Base-by-base conservation (phyloP, 2,888 invertebrate species). In the Miltochrista miniata region DNA sequence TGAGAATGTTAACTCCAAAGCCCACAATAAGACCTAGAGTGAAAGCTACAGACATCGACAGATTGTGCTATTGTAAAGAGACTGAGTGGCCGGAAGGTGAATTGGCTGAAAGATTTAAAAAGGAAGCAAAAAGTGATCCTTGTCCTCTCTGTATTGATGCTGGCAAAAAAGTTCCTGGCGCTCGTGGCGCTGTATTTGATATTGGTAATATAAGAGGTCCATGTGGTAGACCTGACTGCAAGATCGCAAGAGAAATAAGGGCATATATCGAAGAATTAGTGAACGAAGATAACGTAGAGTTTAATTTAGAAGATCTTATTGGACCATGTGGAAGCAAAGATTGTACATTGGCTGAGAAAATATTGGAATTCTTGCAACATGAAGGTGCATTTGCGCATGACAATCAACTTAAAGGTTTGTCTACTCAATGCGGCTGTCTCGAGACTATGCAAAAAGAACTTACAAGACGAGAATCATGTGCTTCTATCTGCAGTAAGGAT, bases 1-100 rank as follows among this genome's bases (percentile, higher is more conserved):
- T 91, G 87, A 81, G 90, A 57, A 90, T 87, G 90, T 64, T 91
- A 51, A 90, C 90, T 24, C 90, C 90, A 42, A 81, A 83, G 10
- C 81, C 87, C 10, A 78, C 84, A 2, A 85, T 90, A 56, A 74
- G 52, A 49, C 90, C 90, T 1, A 79, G 85, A 75, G 59, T 87
- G 1, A 88, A 85, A 74, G 89, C 90, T 1, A 89, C 90, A 1
- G 90, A 91, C 60, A 85, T 90, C 14, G 90, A 90, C 48, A 83
- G 79, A 57, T 72, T 85, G 35, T 90, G 90, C 59, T 88, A 87
- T 48, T 91, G 91, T 55, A 80, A 79, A 56, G 85, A 90, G 69
- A 83, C 80, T 0, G 68, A 65, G 14, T 90, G 90, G 90, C 91
- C 91, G 2, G 54, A 72, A 35, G 82, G 88, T 4, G 52, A 75